Base-by-base conservation (phyloP, 2,888 invertebrate species). In the Ormyrus labotus region DNA sequence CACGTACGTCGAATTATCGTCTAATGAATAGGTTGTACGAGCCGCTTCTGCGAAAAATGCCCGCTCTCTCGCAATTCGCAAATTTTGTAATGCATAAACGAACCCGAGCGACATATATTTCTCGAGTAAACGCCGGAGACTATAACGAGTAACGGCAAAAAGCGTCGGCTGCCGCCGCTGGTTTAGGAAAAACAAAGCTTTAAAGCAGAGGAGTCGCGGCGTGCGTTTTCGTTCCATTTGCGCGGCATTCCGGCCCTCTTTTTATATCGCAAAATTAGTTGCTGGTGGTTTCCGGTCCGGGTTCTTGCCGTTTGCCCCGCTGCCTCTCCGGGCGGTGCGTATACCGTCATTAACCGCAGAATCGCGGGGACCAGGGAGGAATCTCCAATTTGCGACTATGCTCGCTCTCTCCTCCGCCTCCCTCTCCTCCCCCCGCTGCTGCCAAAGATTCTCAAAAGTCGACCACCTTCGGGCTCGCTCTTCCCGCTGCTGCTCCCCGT, bases 271-370 rank as follows among this genome's bases (percentile, higher is more conserved):
- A 53, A 80, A 76, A 76, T 71, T 70, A 76, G 76, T 76, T 80
- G 67, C 48, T 50, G 13, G 58, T 51, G 61, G 67, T 75, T 80
- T 80, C 80, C 70, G 76, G 80, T 60, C 71, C 7, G 48, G 57
- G 64, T 70, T 64, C 69, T 63, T 70, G 77, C 65, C 51, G 19
- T n/a, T 6, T 34, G 19, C 61, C 48, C n/a, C 3, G 34, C 60
- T 68, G 5, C 83, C 81, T 83, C 80, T 74, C 81, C 78, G 75
- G 34, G 34, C 34, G 34, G 74, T 65, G 78, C 79, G 78, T 70
- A 65, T 82, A 82, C 82, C 85, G 82, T 88, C 86, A 87, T 88
- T 88, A 87, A 83, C 83, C 79, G 75, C 83, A 83, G 78, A 65
- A 83, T 74, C 74, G 50, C 74, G 51, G 51, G 58, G n/a, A 58